These are phyloP conservation scores for Pampusana beccarii DNA, from an alignment of 2,113 vertebrate species.

Conservation along the genomic window DNA sequence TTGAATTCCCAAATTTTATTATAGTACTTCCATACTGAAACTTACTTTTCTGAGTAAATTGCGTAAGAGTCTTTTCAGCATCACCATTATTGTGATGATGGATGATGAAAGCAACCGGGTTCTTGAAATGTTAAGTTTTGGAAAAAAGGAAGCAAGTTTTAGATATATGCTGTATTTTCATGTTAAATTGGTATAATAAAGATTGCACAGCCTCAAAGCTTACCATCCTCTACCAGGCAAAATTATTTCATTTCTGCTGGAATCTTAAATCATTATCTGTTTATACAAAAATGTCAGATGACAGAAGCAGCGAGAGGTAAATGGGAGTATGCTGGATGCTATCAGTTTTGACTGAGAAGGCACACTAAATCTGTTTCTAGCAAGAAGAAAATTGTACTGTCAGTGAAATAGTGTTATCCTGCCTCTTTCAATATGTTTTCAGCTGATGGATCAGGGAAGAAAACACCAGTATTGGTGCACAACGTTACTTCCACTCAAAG, in stretches of 20 bases:
- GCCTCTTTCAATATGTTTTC: constrained; percentile 57
- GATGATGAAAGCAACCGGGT: not conserved
- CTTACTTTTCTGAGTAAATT: not conserved
- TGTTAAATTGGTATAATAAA: not conserved
- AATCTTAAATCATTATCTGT: constrained; percentile 19
- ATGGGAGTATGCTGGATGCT: not conserved
- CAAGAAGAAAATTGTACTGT: constrained; percentile 10
- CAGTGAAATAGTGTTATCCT: constrained; percentile 25
- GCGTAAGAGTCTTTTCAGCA: not conserved
- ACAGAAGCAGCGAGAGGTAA: not conserved
- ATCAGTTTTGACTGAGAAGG: constrained; percentile 4
- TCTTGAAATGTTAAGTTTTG: not conserved
- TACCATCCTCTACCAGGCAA: not conserved
- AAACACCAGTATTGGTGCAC: not conserved
- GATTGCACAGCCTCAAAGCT: not conserved
- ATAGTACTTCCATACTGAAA: not conserved
- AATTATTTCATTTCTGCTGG: not conserved
- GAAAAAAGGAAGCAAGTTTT: not conserved
- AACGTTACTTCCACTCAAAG: not conserved
- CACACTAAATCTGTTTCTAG: not conserved
- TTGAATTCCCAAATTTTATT: not conserved
- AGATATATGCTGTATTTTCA: not conserved
- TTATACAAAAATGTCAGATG: constrained; percentile 19
- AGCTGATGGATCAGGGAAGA: constrained; percentile 14
- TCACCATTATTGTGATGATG: not conserved